Evolutionary conservation across 2,797 vertebrate genomes (phyloP).

Genomic region (Phaenicophaeus curvirostris): DNA sequence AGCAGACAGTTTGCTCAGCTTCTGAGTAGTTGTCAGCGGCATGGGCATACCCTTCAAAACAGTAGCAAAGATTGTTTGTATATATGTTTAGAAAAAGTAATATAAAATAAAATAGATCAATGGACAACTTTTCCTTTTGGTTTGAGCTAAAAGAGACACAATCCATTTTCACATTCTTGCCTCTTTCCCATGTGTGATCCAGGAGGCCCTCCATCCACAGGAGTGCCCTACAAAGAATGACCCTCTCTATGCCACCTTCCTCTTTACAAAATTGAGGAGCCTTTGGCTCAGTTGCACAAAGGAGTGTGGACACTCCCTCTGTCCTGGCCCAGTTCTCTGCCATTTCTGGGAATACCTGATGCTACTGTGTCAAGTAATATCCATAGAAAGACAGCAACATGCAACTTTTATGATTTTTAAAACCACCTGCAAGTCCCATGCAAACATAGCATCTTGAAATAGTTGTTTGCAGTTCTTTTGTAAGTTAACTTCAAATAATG

Average conservation of each 20-base stretch:
- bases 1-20: no score
- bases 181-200: not conserved
- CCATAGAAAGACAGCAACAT: fast-evolving
- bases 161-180: not conserved
- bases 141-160: not conserved
- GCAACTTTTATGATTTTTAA: not conserved
- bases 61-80: no score
- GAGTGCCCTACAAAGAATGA: not conserved
- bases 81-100: not conserved
- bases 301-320: not conserved
- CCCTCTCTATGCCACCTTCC: not conserved
- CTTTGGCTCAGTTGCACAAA: not conserved
- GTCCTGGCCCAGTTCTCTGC: not conserved
- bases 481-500: not conserved
- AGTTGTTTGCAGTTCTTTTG: not conserved
- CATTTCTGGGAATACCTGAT: not conserved
- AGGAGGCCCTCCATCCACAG: no score
- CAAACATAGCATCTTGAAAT: not conserved
- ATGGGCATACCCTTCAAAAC: no score
- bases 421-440: not conserved
- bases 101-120: not conserved
- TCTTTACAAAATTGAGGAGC: not conserved
- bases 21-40: no score
- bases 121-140: not conserved
- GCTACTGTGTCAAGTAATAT: not conserved